Evolutionary conservation across 37 sponge, comb jelly and placozoan genomes (phyloP), one percentile per base, ranked within the genome.

Genomic region (Theonella swinhoei): DNA sequence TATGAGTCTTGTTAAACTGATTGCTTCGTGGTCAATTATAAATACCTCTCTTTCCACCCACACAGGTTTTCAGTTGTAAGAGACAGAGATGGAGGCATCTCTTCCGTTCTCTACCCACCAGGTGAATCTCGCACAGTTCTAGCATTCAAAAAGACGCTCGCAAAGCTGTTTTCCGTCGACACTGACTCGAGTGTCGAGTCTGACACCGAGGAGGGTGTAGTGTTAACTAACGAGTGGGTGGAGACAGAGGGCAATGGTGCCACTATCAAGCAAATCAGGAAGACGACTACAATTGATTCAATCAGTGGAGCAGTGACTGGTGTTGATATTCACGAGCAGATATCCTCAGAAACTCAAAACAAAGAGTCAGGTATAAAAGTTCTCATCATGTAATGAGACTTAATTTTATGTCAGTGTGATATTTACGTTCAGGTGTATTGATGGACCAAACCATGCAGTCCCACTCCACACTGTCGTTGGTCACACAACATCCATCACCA

Each of bases 131-230:
- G 0, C 17, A 39, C 26, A 4, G 69, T 74, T 1, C 61, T 74
- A 24, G 87, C 87, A 23, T 87, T 87, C 81, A 87, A 87, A 81
- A 87, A 87, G 47, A 40, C 72, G 19, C 33, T 85, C 0, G 70
- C 40, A 17, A 31, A 71, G 43, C 79, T 85, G 22, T 54, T 78
- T 2, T 42, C 76, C 2, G 2, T 75, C 2, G 68, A 70, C n/a
- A 39, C 24, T 8, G 31, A 0, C 0, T 70, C 19, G 22, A 32
- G 39, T 22, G 60, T 32, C 28, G 34, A 9, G 36, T 30, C 25
- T 39, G 77, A 60, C 1, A 62, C 30, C 4, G 77, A 36, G 28
- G 61, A 34, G 32, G 17, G 23, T 4, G 35, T 76, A 31, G 62
- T 76, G 62, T 33, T 3, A 26, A 14, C 14, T 14, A 7, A 47